Evolutionary conservation across 2,888 invertebrate species (phyloP), one percentile per base, ranked within the genome.

Genomic region (Drosophila subquinaria): DNA sequence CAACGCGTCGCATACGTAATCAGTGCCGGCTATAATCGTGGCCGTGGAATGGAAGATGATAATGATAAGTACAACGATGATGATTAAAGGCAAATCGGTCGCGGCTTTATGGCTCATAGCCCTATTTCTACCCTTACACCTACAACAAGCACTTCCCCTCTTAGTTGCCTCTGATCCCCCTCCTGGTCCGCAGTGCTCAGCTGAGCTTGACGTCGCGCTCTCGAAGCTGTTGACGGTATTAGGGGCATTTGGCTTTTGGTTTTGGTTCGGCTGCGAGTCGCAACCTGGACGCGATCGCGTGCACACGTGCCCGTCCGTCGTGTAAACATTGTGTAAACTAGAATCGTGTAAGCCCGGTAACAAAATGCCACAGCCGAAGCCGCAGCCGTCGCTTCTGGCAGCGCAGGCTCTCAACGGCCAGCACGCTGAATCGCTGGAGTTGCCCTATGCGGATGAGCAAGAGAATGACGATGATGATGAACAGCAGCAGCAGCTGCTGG

Each of bases 391-490:
- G 40, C 27, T 66, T 56, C 52, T 42, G n/a, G 83, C 80, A 33
- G 76, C 81, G 59, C 87, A 86, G 63, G 79, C 70, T 62, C 63
- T 82, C 3, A 79, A 71, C 10, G 84, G 67, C 2, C 61, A 69
- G 35, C 33, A 64, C 13, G 30, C 17, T 35, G 53, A 47, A 1
- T 17, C 36, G 11, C 68, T 61, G 42, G 69, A 70, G 4, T 40
- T 88, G 57, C 75, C 89, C 60, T 89, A 68, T 50, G 86, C 69
- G 1, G 89, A 89, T 50, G 85, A 77, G 9, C 11, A 33, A 10
- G 20, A 30, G 4, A 43, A 45, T 1, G 13, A 20, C 6, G 42
- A 51, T 1, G n/a, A 23, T 8, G 27, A 50, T n/a, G 43, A 20
- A 42, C 56, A 43, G 11, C 36, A 30, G 11, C 36, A 30, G 8